These are phyloP conservation scores for Catostylus mosaicus DNA, from an alignment of 30 jellyfish, hydroid and myxozoan species.

Conservation along the genomic window DNA sequence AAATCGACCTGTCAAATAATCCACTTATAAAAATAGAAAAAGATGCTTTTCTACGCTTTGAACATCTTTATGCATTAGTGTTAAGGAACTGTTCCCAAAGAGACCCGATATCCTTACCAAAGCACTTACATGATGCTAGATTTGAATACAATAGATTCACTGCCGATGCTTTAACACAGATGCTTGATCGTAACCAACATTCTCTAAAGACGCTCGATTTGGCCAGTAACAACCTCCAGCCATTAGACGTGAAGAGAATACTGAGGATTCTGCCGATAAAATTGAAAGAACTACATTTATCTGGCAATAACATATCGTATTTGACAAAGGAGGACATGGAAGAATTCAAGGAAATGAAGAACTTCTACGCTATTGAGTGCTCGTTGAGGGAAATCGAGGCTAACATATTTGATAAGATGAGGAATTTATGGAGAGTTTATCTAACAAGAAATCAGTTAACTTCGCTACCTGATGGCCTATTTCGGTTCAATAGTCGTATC, in stretches of 20 bases:
- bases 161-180: not conserved
- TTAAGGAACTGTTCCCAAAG: not conserved
- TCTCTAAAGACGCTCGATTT: not conserved
- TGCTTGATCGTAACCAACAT: not conserved
- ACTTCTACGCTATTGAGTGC: not conserved
- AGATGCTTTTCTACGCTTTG: not conserved
- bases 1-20: not conserved
- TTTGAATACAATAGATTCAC: not conserved
- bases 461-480: not conserved
- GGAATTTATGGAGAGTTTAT: not conserved
- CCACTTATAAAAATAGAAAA: not conserved
- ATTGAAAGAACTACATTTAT: not conserved
- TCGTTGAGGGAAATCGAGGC: not conserved
- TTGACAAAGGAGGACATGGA: not conserved
- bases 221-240: not conserved
- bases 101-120: not conserved
- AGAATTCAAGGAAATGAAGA: not conserved
- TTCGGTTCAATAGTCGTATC: not conserved
- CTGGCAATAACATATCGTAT: slow-evolving; percentile 1
- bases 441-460: not conserved
- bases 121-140: not conserved
- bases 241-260: not conserved
- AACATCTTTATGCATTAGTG: not conserved
- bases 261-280: not conserved
- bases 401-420: not conserved